Evolutionary conservation across 1,140 invertebrate species (phyloP), one percentile per base, ranked within the genome.

Genomic region (Cydia strobilella): DNA sequence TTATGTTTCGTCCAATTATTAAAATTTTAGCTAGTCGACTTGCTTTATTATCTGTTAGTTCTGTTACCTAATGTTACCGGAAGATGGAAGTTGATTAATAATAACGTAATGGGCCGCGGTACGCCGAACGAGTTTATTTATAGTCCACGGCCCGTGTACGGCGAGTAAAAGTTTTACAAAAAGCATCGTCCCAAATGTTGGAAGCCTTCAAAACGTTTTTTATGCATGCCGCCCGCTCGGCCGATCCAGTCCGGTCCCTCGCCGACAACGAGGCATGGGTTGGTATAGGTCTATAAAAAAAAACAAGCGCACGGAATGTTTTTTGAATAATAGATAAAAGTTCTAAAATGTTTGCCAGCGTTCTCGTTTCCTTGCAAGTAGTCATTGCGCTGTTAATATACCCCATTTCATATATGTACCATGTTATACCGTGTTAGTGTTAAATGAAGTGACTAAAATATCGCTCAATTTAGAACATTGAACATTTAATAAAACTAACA

Each of bases 111-210:
- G 81, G 82, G 76, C 77, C 74, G 78, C 77, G 76, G 76, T 77
- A 77, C 78, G 79, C 77, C 79, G 83, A 86, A 81, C 78, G 74
- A 79, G 76, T 84, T 80, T 88, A 88, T 86, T 87, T 84, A 87
- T 87, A 87, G 84, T 75, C 69, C 69, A 75, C 59, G 69, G 51
- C 20, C 39, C 45, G 48, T 25, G 45, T 73, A 59, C 51, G 48
- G n/a, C 62, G 69, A 83, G 79, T 80, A 83, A 83, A 84, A 82
- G 85, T 77, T 75, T 62, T 54, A 88, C 84, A 84, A 84, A 88
- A 86, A 87, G 84, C 77, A 80, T 77, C 79, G 82, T 82, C 84
- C 84, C 85, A 82, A 88, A 85, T 80, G 77, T 81, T 83, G 80
- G 81, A 81, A 85, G 83, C 84, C 77, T 84, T 80, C 71, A 74